phyloP scores from a whole-genome alignment of 1,140 invertebrate genomes.

The Himalopsyche phryganea region DNA sequence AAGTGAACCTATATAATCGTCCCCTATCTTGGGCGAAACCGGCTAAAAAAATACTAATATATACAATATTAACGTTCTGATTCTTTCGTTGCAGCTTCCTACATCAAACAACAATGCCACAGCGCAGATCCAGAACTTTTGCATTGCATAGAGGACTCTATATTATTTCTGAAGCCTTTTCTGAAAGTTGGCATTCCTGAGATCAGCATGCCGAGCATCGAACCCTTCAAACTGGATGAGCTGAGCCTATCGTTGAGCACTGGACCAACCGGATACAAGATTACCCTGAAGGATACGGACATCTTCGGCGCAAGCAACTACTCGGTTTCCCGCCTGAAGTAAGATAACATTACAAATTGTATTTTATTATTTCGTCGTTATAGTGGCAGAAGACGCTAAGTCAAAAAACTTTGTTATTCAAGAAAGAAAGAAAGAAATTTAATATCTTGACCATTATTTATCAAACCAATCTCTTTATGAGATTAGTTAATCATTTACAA shows the following conservation, averaged over 20 bases:
- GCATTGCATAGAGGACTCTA: constrained; percentile 58
- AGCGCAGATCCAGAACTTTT: constrained; percentile 61
- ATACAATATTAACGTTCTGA: too few relatives aligned
- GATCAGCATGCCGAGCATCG: constrained; percentile 65
- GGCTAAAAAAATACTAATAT: too few relatives aligned
- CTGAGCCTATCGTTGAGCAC: constrained; percentile 65
- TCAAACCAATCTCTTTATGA: too few relatives aligned
- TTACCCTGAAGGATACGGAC: constrained; percentile 64
- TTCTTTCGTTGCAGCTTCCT: constrained; percentile 62
- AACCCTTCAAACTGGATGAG: constrained; percentile 69
- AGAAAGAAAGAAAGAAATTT: too few relatives aligned
- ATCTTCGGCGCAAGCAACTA: constrained; percentile 69
- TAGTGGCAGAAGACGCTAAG: too few relatives aligned
- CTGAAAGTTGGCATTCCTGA: constrained; percentile 64
- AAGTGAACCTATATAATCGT: too few relatives aligned
- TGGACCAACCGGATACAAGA: constrained; percentile 67
- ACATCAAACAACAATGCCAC: constrained; percentile 63
- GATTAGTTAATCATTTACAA: too few relatives aligned
- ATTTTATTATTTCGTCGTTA: not conserved
- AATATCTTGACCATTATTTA: too few relatives aligned
- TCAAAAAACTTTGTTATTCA: too few relatives aligned
- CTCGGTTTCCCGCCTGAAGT: constrained; percentile 61
- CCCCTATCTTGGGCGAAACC: too few relatives aligned
- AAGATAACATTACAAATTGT: too few relatives aligned
- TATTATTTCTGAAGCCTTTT: constrained; percentile 65